These are phyloP conservation scores for Biston stratarius DNA, from an alignment of 2,888 invertebrate genomes.

Conservation along the genomic window DNA sequence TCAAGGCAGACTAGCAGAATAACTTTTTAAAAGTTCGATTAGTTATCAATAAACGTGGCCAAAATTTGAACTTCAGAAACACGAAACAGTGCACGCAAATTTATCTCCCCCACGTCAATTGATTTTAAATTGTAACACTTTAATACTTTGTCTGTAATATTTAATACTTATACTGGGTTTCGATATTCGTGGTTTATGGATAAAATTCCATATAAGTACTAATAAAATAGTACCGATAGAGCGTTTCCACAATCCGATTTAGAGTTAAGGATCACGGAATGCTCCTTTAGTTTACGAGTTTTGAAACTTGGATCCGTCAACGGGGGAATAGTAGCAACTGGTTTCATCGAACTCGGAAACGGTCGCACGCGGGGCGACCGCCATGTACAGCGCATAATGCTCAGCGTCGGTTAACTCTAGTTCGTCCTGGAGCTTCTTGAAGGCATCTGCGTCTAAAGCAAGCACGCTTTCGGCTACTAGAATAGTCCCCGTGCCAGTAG, in stretches of 20 bases:
- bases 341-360: conserved; percentile 95
- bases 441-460: conserved; percentile 75
- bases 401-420: conserved; percentile 94
- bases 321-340: conserved; percentile 94
- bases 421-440: conserved; percentile 79
- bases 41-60: neutral
- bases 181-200: neutral
- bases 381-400: conserved; percentile 94
- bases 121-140: neutral
- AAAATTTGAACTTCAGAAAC: neutral
- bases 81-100: neutral
- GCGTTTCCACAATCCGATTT: neutral
- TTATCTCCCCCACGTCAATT: neutral
- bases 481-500: conserved; percentile 85
- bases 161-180: neutral
- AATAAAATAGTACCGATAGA: neutral
- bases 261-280: neutral
- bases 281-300: conserved; percentile 40
- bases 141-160: neutral
- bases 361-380: conserved; percentile 94
- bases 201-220: neutral
- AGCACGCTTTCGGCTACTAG: conserved; percentile 86
- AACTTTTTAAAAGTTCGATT: neutral
- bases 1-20: conserved; percentile 2
- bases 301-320: conserved; percentile 91